Conservation (phyloP, 2,888 invertebrate genomes). For the Acronicta aceris region DNA sequence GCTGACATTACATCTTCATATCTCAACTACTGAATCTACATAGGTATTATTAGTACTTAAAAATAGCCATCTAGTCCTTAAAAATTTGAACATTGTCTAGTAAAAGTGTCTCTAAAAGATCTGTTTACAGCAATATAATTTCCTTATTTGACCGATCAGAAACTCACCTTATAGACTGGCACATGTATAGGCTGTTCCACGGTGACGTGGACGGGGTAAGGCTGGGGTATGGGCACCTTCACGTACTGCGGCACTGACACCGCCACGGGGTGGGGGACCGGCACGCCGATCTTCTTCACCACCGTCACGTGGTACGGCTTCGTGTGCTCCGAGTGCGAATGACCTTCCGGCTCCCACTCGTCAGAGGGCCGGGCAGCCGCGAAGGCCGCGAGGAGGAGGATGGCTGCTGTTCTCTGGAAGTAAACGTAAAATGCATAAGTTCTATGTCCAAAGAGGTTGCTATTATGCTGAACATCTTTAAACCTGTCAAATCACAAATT, state of each 20-base stretch:
- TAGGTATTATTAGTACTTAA: too few species aligned
- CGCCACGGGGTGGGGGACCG: constrained; percentile 93
- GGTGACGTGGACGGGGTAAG: constrained; percentile 92
- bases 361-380: constrained; percentile 79
- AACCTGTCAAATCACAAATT: too few species aligned
- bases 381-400: constrained; percentile 73
- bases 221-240: constrained; percentile 93
- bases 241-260: constrained; percentile 92
- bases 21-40: too few species aligned
- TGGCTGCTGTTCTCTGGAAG: constrained; percentile 81
- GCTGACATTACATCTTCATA: too few species aligned
- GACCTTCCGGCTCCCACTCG: constrained; percentile 87
- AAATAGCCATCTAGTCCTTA: too few species aligned
- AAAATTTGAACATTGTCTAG: too few species aligned
- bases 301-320: constrained; percentile 92
- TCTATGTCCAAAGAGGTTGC: too few species aligned
- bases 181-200: constrained; percentile 93
- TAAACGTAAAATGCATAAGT: background rate
- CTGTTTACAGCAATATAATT: too few species aligned
- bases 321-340: constrained; percentile 91
- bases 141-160: background rate
- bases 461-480: background rate
- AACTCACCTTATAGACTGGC: constrained; percentile 91
- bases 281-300: constrained; percentile 92
- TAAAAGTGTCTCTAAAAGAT: too few species aligned